Evolutionary conservation across 1,140 invertebrate genomes (phyloP), one percentile per base, ranked within the genome.

Genomic region (Paramacrobiotus metropolitanus): DNA sequence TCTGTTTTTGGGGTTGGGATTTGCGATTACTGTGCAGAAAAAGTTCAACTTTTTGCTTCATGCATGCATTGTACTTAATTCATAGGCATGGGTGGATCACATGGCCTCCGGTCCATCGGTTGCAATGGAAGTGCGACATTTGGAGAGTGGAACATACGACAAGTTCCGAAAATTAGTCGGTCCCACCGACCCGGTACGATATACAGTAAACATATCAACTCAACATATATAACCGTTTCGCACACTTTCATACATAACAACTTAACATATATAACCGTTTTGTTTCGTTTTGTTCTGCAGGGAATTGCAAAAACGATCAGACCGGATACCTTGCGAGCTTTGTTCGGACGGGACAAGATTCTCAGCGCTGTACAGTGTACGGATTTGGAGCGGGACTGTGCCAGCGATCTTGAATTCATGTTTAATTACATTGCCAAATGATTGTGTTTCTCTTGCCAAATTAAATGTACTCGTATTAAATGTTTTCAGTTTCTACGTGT

Each of bases 321-420:
- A 62, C 88, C 89, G 0, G 74, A 83, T 61, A 85, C 86, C 2
- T 70, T 95, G 30, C 76, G 90, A 68, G 88, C 87, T 0, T 80
- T 81, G 64, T 89, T 84, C 75, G 89, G 90, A 0, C 79, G 76
- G 55, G 81, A 81, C 31, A 86, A 83, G 75, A 79, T 89, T 24
- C 78, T 83, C 68, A 95, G 93, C 75, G 87, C 85, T 4, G 75
- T 93, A 2, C 89, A 94, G 71, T 92, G 88, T 68, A 93, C 89
- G 31, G 89, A 95, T 77, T 75, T 95, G 60, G 15, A 55, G 48
- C 15, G 48, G 15, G 48, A 55, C 48, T 55, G 48, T 28, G 15
- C 15, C 15, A 55, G 48, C 48, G 48, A 55, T 28, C 24, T 55
- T 9, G 48, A 55, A 24, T 55, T 55, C 24, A 55, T 55, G 4